Conservation (phyloP, 2,888 invertebrate genomes). For the Willowsia nigromaculata region DNA sequence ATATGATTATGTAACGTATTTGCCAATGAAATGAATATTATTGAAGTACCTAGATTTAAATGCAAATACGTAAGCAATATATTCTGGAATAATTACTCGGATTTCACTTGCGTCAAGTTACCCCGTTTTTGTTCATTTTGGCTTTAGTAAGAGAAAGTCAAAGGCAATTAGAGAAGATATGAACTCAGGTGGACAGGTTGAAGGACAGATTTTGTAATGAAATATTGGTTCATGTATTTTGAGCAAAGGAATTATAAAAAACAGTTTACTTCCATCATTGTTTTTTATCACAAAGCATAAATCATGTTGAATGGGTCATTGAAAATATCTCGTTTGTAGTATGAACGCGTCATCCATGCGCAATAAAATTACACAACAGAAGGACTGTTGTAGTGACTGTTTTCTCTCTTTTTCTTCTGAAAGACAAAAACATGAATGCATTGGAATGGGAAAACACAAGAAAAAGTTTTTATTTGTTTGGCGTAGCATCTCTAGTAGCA, state of each 20-base stretch:
- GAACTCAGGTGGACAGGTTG: background rate
- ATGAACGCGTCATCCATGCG: background rate
- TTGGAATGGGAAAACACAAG: background rate
- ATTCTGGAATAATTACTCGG: too few species aligned
- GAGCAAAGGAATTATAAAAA: background rate
- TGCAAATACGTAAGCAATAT: too few species aligned
- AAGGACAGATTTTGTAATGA: background rate
- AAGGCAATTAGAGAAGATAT: background rate
- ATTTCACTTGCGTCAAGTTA: too few species aligned
- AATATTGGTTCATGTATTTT: background rate
- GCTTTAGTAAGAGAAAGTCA: background rate
- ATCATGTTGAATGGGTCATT: constrained; percentile 16
- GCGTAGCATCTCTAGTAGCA: background rate
- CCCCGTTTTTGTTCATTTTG: background rate
- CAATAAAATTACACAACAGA: background rate
- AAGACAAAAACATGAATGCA: background rate
- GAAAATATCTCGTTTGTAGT: constrained; percentile 13
- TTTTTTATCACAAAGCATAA: background rate
- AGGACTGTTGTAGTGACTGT: background rate
- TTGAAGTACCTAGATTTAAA: too few species aligned
- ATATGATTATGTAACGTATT: too few species aligned
- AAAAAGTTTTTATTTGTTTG: background rate
- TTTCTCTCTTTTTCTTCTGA: too few species aligned
- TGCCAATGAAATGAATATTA: too few species aligned
- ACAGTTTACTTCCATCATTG: background rate